Evolutionary conservation across 2,113 vertebrate genomes (phyloP), one percentile per base, ranked within the genome.

Genomic region (Argyrosomus japonicus): DNA sequence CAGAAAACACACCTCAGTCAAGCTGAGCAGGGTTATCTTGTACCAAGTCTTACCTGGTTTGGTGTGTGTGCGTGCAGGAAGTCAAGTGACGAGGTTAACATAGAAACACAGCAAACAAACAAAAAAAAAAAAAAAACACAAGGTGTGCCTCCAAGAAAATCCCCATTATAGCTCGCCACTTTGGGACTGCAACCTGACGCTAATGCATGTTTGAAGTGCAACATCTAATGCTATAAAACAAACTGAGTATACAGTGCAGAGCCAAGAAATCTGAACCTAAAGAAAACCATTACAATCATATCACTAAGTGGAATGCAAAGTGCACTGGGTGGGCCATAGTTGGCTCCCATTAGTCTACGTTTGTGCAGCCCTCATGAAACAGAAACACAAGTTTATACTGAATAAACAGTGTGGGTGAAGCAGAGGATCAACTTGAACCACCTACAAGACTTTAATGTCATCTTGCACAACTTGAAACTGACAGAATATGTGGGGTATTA

Each of bases 1-100:
- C 93, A 95, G 87, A 94, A 92, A 93, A 94, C 84, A 95, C 84
- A 93, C 90, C 93, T 91, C 89, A 90, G 92, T 94, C 88, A 93
- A 86, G 88, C 75, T 84, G 85, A 77, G 90, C 85, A 93, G 75
- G 76, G 89, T 92, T 92, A 94, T 80, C n/a, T 12, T 77, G 60
- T 57, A 87, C 75, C 86, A 87, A 88, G 70, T 78, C 88, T 92
- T 88, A 91, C 92, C 92, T 93, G 91, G 81, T 25, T 80, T 81
- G 48, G n/a, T n/a, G 53, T 40, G 36, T 40, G 57, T 76, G 75
- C 75, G 81, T 68, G 54, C 57, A 86, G 69, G 14, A 60, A 80
- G 63, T 77, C 48, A 87, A 43, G 67, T 40, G 78, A 48, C 0
- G 65, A 81, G 54, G 67, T 29, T 75, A 68, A 72, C 25, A 84